A percentile compares a stretch with the other conserved stretches of the same genome.
phyloP scores from a whole-genome alignment of 2,888 invertebrate species.

The Noctua pronuba region DNA sequence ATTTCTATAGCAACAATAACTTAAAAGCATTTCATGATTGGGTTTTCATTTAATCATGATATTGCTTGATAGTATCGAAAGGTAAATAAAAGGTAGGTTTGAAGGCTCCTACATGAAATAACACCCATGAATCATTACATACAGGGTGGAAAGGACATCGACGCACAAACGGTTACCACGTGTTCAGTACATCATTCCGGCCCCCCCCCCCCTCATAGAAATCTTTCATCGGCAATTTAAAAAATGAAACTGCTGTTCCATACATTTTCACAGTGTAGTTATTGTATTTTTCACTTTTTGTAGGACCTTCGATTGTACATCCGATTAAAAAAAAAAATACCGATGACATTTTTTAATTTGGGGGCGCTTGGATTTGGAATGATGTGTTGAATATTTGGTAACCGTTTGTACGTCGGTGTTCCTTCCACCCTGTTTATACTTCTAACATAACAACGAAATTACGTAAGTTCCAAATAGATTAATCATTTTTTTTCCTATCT shows the following conservation, averaged over 20 bases:
- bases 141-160: neutral
- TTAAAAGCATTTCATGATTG: slow-evolving; percentile 53
- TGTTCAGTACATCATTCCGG: neutral
- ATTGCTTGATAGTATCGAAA: slow-evolving; percentile 44
- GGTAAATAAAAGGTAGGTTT: neutral
- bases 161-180: neutral
- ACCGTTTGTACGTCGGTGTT: too few species aligned
- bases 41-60: slow-evolving; percentile 43
- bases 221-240: neutral
- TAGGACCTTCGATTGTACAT: too few species aligned
- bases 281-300: too few species aligned
- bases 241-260: too few species aligned
- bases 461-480: neutral
- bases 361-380: too few species aligned
- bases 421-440: too few species aligned
- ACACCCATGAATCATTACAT: neutral
- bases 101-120: neutral
- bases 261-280: too few species aligned
- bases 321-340: too few species aligned
- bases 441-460: neutral
- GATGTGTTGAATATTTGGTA: too few species aligned
- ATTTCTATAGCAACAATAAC: neutral
- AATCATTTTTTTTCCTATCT: neutral
- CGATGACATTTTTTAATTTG: too few species aligned
- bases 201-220: neutral